phyloP scores from a whole-genome alignment of 2,113 vertebrate species.

The Acanthochromis polyacanthus region DNA sequence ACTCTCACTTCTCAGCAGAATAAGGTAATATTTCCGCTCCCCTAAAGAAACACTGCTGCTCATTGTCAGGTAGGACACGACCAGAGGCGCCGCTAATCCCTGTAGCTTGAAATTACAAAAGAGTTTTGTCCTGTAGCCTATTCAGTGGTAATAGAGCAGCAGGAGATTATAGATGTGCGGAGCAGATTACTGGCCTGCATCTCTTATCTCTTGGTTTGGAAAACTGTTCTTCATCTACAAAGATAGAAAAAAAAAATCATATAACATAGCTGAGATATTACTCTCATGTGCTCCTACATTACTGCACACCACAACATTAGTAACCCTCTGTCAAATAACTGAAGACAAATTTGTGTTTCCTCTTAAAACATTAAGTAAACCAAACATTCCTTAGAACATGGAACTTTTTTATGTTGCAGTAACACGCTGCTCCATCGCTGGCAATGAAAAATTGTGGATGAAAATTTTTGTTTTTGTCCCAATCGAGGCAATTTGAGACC shows the following conservation, averaged over 20 bases:
- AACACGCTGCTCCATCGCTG: too few relatives aligned
- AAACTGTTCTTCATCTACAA: slow-evolving; percentile 46
- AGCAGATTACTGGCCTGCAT: slow-evolving; percentile 45
- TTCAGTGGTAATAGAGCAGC: slow-evolving; percentile 55
- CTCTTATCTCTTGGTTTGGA: slow-evolving; percentile 55
- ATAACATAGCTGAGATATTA: slow-evolving; percentile 38
- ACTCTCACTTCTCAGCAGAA: background rate
- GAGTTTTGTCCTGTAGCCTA: slow-evolving; percentile 44
- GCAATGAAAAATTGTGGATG: background rate
- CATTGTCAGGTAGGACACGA: slow-evolving; percentile 27
- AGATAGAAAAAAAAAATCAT: slow-evolving; percentile 45
- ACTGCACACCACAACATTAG: slow-evolving; percentile 17
- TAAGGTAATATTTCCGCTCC: slow-evolving; percentile 6
- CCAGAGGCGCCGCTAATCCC: slow-evolving; percentile 27
- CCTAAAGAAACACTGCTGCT: slow-evolving; percentile 6
- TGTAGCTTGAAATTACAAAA: slow-evolving; percentile 46
- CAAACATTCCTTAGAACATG: too few relatives aligned
- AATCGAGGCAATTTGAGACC: background rate
- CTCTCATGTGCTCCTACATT: background rate
- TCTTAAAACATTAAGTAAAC: too few relatives aligned
- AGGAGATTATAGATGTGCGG: slow-evolving; percentile 64
- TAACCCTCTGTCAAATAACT: background rate
- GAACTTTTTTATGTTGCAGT: too few relatives aligned
- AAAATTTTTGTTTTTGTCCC: background rate
- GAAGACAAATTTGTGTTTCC: background rate